Base-by-base conservation (phyloP, 1,140 invertebrate species). In the Nasonia giraulti region DNA sequence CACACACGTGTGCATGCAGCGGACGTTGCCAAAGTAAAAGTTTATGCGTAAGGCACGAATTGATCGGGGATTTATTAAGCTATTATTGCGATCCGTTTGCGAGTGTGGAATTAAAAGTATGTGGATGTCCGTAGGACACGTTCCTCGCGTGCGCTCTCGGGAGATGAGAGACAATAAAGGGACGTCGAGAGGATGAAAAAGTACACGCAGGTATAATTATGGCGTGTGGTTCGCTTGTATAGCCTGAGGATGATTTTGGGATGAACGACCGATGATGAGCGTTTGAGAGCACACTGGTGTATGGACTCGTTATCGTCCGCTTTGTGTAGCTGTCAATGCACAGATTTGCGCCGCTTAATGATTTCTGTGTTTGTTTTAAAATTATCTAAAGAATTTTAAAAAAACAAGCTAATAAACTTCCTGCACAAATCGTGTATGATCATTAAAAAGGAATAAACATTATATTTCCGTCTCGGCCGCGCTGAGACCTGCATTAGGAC, bases 261-360 rank as follows among this genome's bases (percentile, higher is more conserved):
- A 71, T 71, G 68, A 71, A 71, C 31, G 68, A 71, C 68, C 68
- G 68, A 11, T 31, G 68, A 62, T n/a, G 55, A 62, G 55, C 17
- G 55, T 62, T 62, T 62, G 17, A 62, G 55, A n/a, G n/a, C n/a
- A n/a, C 20, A 62, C 6, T 62, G 55, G 20, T 62, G n/a, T 27
- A 27, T 1, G 27, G 40, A 44, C 55, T 62, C 55, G 55, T 62
- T 62, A 62, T 62, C 8, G 1, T 44, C 4, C 17, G 20, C 55
- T 62, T 62, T 62, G 20, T 62, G 6, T 62, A 62, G 14, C 55
- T 62, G 55, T 62, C 55, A n/a, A 62, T 62, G 55, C 55, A 17
- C 55, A 62, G 17, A 62, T 62, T 62, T n/a, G 17, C 20, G 55
- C 55, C 6, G 55, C 55, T 62, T n/a, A n/a, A 62, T n/a, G 55